Base-by-base conservation (phyloP, 2,113 vertebrate genomes). In the Labrus mixtus region DNA sequence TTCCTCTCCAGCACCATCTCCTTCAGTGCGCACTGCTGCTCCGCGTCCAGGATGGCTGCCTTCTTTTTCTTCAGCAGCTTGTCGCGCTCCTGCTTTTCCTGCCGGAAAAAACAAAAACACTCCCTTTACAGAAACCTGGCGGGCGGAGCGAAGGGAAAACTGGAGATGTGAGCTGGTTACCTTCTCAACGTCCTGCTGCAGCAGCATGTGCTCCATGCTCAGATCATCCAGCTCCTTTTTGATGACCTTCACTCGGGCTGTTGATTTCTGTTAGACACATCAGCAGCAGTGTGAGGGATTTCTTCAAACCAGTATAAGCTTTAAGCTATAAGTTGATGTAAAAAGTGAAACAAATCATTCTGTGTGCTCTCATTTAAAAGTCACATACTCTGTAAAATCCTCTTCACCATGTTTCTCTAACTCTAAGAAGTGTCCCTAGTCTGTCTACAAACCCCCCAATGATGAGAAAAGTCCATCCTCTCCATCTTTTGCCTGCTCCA, bases 41-140 rank as follows among this genome's bases (percentile, higher is more conserved):
- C 97, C 33, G 98, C 91, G 63, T 97, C 96, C 0, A 93, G 85
- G 69, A 98, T 94, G 63, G 94, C 94, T 2, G 93, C 91, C 1
- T 87, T 95, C 88, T 99, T 97, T 39, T 93, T 96, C 29, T 61
- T 63, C 20, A 98, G 95, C 33, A 99, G 94, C n/a, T 97, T 94
- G 0, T 99, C 96, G 0, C 96, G 93, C 73, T 99, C 98, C 0
- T 51, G 87, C 88, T 98, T 94, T 9, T 97, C 94, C 97, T 99
- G 92, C 8, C 0, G 8, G 10, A 20, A 33, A 33, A 33, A 16
- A 8, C n/a, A n/a, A n/a, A 29, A 1, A 51, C 36, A 17, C 0
- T 16, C 36, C 13, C 8, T 33, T 16, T n/a, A 57, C 29, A 61
- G 16, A 19, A 9, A 3, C n/a, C 5, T 2, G 22, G 5, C 4